Evolutionary conservation across 2,888 invertebrate genomes (phyloP).

Genomic region (Helleia helle): DNA sequence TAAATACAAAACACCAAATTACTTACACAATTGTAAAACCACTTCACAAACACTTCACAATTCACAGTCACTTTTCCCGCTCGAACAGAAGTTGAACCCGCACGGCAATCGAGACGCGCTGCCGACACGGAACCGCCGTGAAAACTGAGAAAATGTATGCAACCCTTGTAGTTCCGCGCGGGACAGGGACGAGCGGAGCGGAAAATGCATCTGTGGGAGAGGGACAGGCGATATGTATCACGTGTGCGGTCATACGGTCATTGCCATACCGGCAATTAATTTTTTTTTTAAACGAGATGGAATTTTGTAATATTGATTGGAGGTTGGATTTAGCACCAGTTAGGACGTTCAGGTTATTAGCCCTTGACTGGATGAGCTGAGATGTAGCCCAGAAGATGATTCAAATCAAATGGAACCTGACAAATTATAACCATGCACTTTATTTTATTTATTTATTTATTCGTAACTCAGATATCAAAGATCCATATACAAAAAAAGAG

Average conservation of each 20-base stretch:
- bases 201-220: constrained; percentile 31
- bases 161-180: constrained; percentile 52
- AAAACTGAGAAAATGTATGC: constrained; percentile 51
- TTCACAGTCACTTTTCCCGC: constrained; percentile 9
- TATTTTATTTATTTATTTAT: too few relatives aligned
- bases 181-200: constrained; percentile 34
- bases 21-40: constrained; percentile 2
- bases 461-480: too few relatives aligned
- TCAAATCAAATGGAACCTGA: too few relatives aligned
- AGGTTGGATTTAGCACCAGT: too few relatives aligned
- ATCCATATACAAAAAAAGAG: too few relatives aligned
- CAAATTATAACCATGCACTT: too few relatives aligned
- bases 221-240: constrained; percentile 42
- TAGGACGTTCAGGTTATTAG: too few relatives aligned
- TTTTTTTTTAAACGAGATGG: constrained; percentile 18
- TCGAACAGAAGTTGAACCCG: constrained; percentile 10
- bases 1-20: too few relatives aligned
- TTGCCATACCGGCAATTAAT: constrained; percentile 52
- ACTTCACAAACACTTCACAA: constrained; percentile 5
- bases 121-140: constrained; percentile 43
- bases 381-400: too few relatives aligned
- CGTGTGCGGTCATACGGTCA: constrained; percentile 71
- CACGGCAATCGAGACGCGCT: constrained; percentile 28
- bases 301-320: constrained; percentile 1
- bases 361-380: too few relatives aligned